phyloP scores from a whole-genome alignment of 2,888 invertebrate species.

The Branchellion lobata region DNA sequence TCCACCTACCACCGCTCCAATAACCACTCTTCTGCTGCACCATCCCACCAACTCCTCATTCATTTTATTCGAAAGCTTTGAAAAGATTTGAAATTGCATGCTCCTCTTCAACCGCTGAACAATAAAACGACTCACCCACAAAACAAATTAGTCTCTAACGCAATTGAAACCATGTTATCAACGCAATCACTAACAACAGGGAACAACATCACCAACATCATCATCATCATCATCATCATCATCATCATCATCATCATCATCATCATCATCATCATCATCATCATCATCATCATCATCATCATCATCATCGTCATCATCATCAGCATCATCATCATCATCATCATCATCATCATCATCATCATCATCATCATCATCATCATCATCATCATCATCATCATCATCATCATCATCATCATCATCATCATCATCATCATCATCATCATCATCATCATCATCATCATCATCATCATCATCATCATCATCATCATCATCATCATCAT shows the following conservation, averaged over 20 bases:
- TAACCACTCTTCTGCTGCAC: too few species aligned
- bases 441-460: slow-evolving; percentile 37
- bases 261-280: slow-evolving; percentile 43
- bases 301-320: slow-evolving; percentile 34
- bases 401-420: slow-evolving; percentile 37
- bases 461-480: slow-evolving; percentile 37
- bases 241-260: slow-evolving; percentile 34
- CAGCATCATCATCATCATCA: slow-evolving; percentile 37
- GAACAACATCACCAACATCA: slow-evolving; percentile 18
- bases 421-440: slow-evolving; percentile 37
- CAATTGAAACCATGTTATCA: too few species aligned
- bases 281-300: slow-evolving; percentile 43
- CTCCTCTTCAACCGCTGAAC: too few species aligned
- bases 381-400: slow-evolving; percentile 44
- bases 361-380: slow-evolving; percentile 38
- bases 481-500: slow-evolving; percentile 37
- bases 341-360: slow-evolving; percentile 39
- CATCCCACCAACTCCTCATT: too few species aligned
- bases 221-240: slow-evolving; percentile 36
- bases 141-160: too few species aligned
- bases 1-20: too few species aligned
- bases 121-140: too few species aligned
- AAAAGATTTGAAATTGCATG: too few species aligned
- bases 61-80: too few species aligned
- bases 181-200: not conserved